Evolutionary conservation across 2,888 invertebrate genomes (phyloP).

Genomic region (Pterostichus madidus): DNA sequence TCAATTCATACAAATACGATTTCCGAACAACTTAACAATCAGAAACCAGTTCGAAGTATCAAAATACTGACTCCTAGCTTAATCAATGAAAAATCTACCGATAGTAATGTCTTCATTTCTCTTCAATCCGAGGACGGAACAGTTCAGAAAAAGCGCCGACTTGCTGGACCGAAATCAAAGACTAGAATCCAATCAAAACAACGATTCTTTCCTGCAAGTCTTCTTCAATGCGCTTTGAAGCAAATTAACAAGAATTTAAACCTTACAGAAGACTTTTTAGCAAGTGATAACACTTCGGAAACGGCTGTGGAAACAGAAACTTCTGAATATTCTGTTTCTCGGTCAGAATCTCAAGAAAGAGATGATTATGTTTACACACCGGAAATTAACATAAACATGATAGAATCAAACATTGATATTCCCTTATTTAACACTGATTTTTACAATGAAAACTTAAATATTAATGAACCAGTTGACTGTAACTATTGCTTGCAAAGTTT

Average conservation of each 20-base stretch:
- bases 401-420: neutral
- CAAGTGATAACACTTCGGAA: constrained; percentile 18
- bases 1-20: constrained; percentile 46
- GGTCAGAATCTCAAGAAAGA: constrained; percentile 60
- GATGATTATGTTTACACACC: constrained; percentile 44
- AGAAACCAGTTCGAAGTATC: constrained; percentile 5
- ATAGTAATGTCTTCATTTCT: neutral
- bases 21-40: neutral
- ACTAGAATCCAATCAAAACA: neutral
- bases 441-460: constrained; percentile 4
- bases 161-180: constrained; percentile 57
- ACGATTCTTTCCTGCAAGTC: constrained; percentile 72
- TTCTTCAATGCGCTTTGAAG: constrained; percentile 73
- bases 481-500: constrained; percentile 73
- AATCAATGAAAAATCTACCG: constrained; percentile 49
- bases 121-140: constrained; percentile 24
- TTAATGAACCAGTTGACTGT: constrained; percentile 71
- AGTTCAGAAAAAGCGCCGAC: constrained; percentile 62
- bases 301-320: neutral
- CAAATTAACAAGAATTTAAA: constrained; percentile 73
- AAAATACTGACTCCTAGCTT: constrained; percentile 56
- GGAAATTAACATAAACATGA: constrained; percentile 25
- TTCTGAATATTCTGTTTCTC: constrained; percentile 63
- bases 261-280: constrained; percentile 71
- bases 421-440: no score